Evolutionary conservation across 2,888 invertebrate species (phyloP), one percentile per base, ranked within the genome.

Genomic region (Carterocephalus palaemon): DNA sequence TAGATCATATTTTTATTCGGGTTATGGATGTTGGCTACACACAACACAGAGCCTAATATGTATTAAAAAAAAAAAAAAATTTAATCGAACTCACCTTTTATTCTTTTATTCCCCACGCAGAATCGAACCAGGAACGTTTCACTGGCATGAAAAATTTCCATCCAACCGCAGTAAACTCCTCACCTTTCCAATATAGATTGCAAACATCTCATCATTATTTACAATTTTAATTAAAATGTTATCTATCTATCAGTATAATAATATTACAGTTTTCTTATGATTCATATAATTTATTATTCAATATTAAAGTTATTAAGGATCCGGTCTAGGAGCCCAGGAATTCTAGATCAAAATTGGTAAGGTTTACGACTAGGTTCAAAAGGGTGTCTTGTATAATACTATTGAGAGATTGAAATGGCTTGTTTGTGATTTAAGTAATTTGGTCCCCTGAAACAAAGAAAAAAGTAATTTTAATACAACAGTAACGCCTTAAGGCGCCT

Each of bases 371-470:
- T 34, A 43, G 43, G 34, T 36, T 26, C 26, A 41, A 36, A 22
- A 43, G 28, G 34, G 34, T 19, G 20, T 12, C 34, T 13, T 36
- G 43, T 43, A 43, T n/a, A n/a, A n/a, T 29, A 36, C 36, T 38
- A 38, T 38, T 36, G 28, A 29, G 17, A 36, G n/a, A 36, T 43
- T 24, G 33, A 29, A 22, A 19, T 28, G 16, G 28, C 22, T 36
- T 47, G 50, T 45, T 49, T 55, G 53, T 49, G 54, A 50, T 57
- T 43, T 52, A 57, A 47, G 55, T 26, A 42, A 59, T 58, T 78
- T 82, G 81, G 80, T 81, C 79, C 79, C 80, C 81, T 81, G 78
- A 0, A 82, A 82, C 77, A 79, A 78, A 51, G 41, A 32, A 60
- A 62, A n/a, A 42, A 17, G 3, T 10, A 4, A 13, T 13, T 22